Conservation (phyloP, 2,113 vertebrate species). For the Ageneiosus marmoratus region DNA sequence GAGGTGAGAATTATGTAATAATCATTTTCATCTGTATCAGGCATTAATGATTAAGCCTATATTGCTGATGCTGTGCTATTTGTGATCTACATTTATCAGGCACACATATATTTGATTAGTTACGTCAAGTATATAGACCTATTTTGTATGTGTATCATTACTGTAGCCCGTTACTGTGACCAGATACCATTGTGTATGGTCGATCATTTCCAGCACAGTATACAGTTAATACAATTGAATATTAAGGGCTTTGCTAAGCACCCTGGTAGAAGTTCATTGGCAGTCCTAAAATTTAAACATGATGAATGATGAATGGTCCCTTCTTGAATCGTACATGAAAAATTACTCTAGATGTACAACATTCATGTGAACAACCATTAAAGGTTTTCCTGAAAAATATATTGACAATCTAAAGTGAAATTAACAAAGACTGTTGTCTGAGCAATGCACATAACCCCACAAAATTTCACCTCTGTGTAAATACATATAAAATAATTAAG, state of each 20-base stretch:
- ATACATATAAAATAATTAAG: neutral
- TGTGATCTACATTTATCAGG: neutral
- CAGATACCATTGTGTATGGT: neutral
- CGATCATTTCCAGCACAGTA: neutral
- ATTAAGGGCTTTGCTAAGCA: too few species aligned
- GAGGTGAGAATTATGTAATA: slow-evolving; percentile 78
- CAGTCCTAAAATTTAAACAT: neutral
- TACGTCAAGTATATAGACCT: neutral
- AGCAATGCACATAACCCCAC: neutral
- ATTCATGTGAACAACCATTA: too few species aligned
- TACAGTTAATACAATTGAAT: neutral
- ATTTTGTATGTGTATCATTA: neutral
- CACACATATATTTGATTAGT: neutral
- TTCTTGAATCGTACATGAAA: too few species aligned
- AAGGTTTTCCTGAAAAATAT: neutral
- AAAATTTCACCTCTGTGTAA: neutral
- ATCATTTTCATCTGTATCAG: neutral
- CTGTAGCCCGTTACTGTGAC: neutral
- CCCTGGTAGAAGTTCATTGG: neutral
- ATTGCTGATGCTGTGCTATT: neutral
- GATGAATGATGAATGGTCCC: neutral
- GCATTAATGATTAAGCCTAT: neutral
- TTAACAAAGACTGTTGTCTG: too few species aligned
- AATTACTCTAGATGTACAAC: too few species aligned
- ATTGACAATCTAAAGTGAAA: neutral